These are phyloP conservation scores for Stegana nigrithorax DNA, from an alignment of 2,888 invertebrate species.

Conservation along the genomic window DNA sequence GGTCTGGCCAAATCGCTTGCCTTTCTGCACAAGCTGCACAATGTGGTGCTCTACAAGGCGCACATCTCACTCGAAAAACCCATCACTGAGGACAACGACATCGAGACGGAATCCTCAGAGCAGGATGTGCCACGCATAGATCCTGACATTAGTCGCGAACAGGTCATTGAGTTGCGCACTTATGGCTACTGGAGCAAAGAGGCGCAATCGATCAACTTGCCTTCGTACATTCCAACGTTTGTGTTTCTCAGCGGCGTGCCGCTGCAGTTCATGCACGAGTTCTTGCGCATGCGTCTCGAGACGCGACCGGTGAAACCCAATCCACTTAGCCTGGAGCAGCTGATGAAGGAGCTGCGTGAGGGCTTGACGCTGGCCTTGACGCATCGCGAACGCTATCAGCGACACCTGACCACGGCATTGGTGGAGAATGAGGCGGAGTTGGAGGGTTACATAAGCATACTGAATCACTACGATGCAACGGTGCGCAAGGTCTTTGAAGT, in stretches of 20 bases:
- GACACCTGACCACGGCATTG: slow-evolving; percentile 74
- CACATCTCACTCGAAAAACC: slow-evolving; percentile 77
- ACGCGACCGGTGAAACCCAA: slow-evolving; percentile 86
- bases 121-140: slow-evolving; percentile 66
- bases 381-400: slow-evolving; percentile 81
- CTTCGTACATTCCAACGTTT: slow-evolving; percentile 87
- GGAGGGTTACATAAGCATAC: slow-evolving; percentile 72
- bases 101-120: slow-evolving; percentile 68
- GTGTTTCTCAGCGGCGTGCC: slow-evolving; percentile 87
- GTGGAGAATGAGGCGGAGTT: slow-evolving; percentile 69
- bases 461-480: slow-evolving; percentile 82
- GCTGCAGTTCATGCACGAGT: slow-evolving; percentile 93
- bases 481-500: slow-evolving; percentile 80
- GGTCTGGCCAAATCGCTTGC: slow-evolving; percentile 85
- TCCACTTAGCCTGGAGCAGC: slow-evolving; percentile 85
- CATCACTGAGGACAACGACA: slow-evolving; percentile 62
- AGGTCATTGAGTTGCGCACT: slow-evolving; percentile 65
- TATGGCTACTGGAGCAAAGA: slow-evolving; percentile 85
- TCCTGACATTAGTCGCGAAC: slow-evolving; percentile 64
- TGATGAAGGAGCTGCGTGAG: slow-evolving; percentile 91
- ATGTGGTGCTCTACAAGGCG: slow-evolving; percentile 77
- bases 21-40: slow-evolving; percentile 81
- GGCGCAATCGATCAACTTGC: slow-evolving; percentile 81
- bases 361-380: slow-evolving; percentile 86
- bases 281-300: slow-evolving; percentile 85